Evolutionary conservation across 1,140 invertebrate species (phyloP), one percentile per base, ranked within the genome.

Genomic region (Heliconius melpomene): DNA sequence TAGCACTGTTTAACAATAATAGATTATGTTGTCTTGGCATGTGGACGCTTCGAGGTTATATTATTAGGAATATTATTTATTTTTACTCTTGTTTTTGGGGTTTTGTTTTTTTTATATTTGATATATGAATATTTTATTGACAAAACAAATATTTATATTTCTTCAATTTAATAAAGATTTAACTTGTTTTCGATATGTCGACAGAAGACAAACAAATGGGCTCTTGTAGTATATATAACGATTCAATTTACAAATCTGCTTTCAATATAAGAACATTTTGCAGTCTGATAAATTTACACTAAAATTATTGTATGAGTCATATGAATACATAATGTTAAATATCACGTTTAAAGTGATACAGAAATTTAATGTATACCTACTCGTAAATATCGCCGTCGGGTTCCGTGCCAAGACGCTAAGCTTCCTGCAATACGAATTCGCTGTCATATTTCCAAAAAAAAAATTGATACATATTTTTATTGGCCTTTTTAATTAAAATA

Each of bases 381-480:
- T 78, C 77, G 80, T 81, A 81, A 81, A 78, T 81, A 81, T 81
- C 40, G 77, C 66, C 79, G 71, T 46, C 79, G 82, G 46, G 71
- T 71, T n/a, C 57, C 72, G 83, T 85, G 83, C 84, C 86, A 85
- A 84, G 75, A 83, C 57, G 75, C 75, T 76, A 79, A 79, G 82
- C 83, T 85, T 87, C 83, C 81, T 81, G 79, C 76, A 80, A 80
- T 84, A 84, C 81, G 82, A 83, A 81, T 81, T 82, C 76, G 80
- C 79, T 85, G 82, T 86, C 83, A 86, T 83, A 79, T 60, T 75
- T 86, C 83, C 79, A 86, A 16, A 66, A 66, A n/a, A 66, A 29
- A 57, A n/a, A 84, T 82, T 82, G 78, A 74, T 73, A 75, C 46
- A 71, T 66, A 29, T 79, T 60, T 71, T 78, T 78, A 76, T 46